Percentiles rank a stretch among this genome's conserved stretches.
These are phyloP conservation scores for Tangara arthus DNA, from an alignment of 2,797 vertebrate species.

Conservation along the genomic window DNA sequence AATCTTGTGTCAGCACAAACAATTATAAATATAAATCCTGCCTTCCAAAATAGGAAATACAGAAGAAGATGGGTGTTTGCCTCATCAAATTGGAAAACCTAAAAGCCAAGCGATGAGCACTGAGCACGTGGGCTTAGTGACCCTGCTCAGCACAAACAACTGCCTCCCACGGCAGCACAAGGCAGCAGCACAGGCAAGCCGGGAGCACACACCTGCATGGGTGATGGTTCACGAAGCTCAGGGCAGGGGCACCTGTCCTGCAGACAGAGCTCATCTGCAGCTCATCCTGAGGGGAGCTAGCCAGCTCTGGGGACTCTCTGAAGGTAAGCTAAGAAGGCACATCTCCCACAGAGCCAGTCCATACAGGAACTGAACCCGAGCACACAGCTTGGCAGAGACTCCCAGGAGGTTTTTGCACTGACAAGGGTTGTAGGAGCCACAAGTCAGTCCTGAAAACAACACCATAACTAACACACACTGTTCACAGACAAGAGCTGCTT, in stretches of 20 bases:
- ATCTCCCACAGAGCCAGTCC: rapidly evolving
- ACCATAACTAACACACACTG: not conserved
- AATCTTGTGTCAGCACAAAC: not conserved
- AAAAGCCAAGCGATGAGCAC: not conserved
- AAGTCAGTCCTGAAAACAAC: not conserved
- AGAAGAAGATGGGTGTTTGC: not conserved
- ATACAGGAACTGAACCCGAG: rapidly evolving
- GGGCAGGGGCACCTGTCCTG: not conserved
- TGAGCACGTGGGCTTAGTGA: not conserved
- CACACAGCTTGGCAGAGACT: rapidly evolving
- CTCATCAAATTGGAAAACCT: not conserved
- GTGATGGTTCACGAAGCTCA: rapidly evolving
- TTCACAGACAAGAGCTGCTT: not conserved
- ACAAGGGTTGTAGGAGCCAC: not conserved
- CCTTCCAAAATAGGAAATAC: not conserved
- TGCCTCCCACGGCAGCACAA: not conserved
- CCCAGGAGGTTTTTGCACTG: not conserved
- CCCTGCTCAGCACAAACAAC: not conserved
- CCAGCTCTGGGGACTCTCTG: not conserved
- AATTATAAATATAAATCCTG: not conserved
- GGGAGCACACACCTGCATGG: not conserved
- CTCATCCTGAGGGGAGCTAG: not conserved
- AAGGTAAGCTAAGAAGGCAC: not conserved
- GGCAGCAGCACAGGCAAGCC: not conserved
- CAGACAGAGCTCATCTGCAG: not conserved